phyloP scores from a whole-genome alignment of 2,888 invertebrate genomes.

The Lordiphosa fenestrarum region DNA sequence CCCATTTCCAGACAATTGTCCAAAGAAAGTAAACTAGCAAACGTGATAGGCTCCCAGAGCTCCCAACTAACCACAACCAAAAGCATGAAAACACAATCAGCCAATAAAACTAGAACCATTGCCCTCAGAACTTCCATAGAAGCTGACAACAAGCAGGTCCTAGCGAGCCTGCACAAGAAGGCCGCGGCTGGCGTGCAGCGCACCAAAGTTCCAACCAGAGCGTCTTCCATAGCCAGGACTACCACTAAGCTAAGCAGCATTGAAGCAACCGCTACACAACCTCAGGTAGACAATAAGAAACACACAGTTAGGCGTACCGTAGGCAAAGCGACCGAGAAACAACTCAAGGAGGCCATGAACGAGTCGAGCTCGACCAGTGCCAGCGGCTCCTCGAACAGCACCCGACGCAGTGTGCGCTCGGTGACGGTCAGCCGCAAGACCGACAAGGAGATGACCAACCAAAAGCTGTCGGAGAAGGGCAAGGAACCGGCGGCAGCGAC shows the following conservation, averaged over 20 bases:
- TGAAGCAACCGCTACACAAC: conserved; percentile 51
- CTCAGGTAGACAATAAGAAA: conserved; percentile 66
- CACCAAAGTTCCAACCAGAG: conserved; percentile 65
- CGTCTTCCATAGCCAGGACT: conserved; percentile 57
- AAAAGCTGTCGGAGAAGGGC: conserved; percentile 58
- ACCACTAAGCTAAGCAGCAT: conserved; percentile 53
- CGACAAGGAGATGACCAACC: conserved; percentile 70
- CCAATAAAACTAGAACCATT: conserved; percentile 61
- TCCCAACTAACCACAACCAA: conserved; percentile 50
- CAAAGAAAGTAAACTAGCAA: conserved; percentile 61
- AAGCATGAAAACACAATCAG: conserved; percentile 71
- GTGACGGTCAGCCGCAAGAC: conserved; percentile 58
- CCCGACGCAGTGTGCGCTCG: conserved; percentile 62
- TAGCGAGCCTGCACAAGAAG: conserved; percentile 40
- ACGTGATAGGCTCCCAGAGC: conserved; percentile 72
- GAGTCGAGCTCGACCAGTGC: conserved; percentile 71
- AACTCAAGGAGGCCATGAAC: conserved; percentile 69
- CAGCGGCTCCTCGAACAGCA: conserved; percentile 72
- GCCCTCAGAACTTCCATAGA: conserved; percentile 70
- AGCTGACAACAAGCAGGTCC: conserved; percentile 51
- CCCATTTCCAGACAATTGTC: conserved; percentile 61
- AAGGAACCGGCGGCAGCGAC: conserved; percentile 36
- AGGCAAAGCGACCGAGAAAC: conserved; percentile 57
- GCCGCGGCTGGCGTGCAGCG: conserved; percentile 44
- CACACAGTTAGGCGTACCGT: conserved; percentile 32